Percentiles rank a stretch among this genome's conserved stretches.
Conservation (phyloP, 1,140 invertebrate genomes). For the Macrocentrus cingulum region DNA sequence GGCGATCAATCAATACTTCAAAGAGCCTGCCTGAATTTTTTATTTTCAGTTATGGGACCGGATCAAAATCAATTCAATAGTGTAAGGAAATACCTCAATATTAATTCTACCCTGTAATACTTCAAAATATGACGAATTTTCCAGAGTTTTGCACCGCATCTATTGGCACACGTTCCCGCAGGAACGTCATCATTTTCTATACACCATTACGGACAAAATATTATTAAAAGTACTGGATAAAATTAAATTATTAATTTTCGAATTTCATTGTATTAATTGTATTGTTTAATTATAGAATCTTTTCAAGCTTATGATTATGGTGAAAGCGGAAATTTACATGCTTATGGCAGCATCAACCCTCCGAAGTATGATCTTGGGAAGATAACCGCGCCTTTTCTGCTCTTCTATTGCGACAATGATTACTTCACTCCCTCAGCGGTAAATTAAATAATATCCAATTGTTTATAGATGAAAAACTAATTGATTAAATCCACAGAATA, state of each 20-base stretch:
- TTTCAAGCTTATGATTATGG: conserved; percentile 61
- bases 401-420: conserved; percentile 71
- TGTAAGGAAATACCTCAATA: conserved; percentile 21
- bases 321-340: conserved; percentile 51
- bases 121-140: conserved; percentile 15
- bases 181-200: conserved; percentile 63
- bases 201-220: conserved; percentile 51
- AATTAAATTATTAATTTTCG: too few relatives aligned
- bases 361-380: conserved; percentile 63
- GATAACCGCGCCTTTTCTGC: conserved; percentile 64
- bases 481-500: conserved; percentile 36
- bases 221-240: too few relatives aligned
- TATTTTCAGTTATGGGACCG: conserved; percentile 44
- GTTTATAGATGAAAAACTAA: neutral
- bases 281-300: conserved; percentile 30
- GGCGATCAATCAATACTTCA: conserved; percentile 30
- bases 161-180: conserved; percentile 56
- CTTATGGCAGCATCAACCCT: conserved; percentile 58
- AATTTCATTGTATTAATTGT: too few relatives aligned
- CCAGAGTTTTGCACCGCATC: conserved; percentile 43
- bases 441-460: conserved; percentile 2
- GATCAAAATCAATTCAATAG: conserved; percentile 35
- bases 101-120: neutral
- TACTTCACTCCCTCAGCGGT: conserved; percentile 55
- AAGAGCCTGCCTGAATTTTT: conserved; percentile 41